These are phyloP conservation scores for Oceanodroma leucorhoa DNA, from an alignment of 2,797 vertebrate species.

Conservation along the genomic window DNA sequence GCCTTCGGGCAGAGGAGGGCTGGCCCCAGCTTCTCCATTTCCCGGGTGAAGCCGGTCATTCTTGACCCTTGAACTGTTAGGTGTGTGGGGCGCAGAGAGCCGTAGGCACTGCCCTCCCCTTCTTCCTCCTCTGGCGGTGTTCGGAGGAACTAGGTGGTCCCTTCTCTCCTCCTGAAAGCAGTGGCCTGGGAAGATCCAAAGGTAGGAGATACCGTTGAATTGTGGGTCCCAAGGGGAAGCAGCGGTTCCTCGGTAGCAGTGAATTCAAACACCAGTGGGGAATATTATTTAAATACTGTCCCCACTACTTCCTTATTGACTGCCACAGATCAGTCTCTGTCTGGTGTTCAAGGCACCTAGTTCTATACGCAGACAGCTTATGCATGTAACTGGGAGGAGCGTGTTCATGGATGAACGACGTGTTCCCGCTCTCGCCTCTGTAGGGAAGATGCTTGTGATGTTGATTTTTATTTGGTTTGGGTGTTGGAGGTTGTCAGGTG, in stretches of 20 bases:
- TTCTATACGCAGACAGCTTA: background rate
- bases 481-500: background rate
- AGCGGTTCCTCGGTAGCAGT: background rate
- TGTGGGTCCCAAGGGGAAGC: background rate
- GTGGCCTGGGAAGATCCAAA: background rate
- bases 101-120: background rate
- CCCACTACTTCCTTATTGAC: background rate
- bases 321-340: background rate
- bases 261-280: background rate
- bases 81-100: background rate
- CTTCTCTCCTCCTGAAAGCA: background rate
- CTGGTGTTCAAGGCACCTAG: background rate
- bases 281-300: background rate
- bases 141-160: background rate
- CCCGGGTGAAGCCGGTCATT: background rate
- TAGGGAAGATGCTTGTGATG: background rate
- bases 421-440: background rate
- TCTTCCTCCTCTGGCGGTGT: background rate
- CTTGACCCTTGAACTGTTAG: background rate
- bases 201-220: background rate
- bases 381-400: background rate
- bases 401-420: fast-evolving
- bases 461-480: background rate
- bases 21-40: background rate
- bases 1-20: background rate